Evolutionary conservation across 2,888 invertebrate species (phyloP).

Genomic region (Augiades crinisus): DNA sequence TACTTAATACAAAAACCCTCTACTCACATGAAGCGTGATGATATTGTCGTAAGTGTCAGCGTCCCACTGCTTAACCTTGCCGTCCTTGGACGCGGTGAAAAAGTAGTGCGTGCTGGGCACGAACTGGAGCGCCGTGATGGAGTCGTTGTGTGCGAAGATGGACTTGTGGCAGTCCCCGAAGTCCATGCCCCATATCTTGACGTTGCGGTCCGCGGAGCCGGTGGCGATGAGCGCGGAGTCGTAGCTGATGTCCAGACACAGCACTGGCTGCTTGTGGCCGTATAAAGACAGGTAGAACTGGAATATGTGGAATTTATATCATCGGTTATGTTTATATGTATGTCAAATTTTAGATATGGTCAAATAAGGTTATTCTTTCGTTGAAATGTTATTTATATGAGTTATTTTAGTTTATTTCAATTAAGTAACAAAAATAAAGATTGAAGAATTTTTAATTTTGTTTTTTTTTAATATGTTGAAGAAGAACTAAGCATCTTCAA

Average conservation of each 20-base stretch:
- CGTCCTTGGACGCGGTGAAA: constrained; percentile 96
- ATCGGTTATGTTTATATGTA: no score
- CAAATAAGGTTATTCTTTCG: no score
- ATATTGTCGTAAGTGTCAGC: constrained; percentile 95
- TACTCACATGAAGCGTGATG: constrained; percentile 88
- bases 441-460: no score
- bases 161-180: constrained; percentile 99
- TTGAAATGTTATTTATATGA: no score
- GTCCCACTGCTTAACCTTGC: constrained; percentile 98
- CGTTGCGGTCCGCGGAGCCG: constrained; percentile 96
- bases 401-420: no score
- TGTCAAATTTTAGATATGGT: no score
- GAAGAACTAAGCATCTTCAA: no score
- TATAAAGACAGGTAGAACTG: constrained; percentile 96
- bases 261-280: constrained; percentile 97
- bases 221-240: constrained; percentile 94
- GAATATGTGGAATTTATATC: constrained; percentile 36
- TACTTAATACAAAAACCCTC: no score
- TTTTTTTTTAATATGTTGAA: no score
- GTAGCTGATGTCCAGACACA: constrained; percentile 95
- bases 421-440: no score
- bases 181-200: constrained; percentile 99
- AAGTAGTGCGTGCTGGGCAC: constrained; percentile 95
- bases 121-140: constrained; percentile 94
- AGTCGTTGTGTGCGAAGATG: constrained; percentile 97